Percentiles rank a stretch among this genome's conserved stretches.
Conservation (phyloP, 2,797 vertebrate species). For the Lithobates pipiens region DNA sequence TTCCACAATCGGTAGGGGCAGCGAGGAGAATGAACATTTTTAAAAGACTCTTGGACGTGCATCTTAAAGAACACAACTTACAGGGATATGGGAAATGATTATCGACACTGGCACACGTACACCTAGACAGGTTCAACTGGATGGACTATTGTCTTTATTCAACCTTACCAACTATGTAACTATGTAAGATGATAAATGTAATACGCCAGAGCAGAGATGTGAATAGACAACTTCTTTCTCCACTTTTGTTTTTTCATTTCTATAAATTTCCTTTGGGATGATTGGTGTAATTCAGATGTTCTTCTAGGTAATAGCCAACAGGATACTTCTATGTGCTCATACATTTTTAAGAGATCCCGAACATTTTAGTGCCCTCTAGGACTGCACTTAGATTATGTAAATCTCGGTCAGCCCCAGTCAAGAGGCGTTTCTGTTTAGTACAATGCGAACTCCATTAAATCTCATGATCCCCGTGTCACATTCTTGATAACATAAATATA, state of each 20-base stretch:
- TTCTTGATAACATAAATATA: constrained; percentile 36
- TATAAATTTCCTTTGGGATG: constrained; percentile 22
- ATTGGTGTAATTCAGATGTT: constrained; percentile 14
- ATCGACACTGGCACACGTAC: too few species aligned
- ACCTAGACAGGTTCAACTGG: too few species aligned
- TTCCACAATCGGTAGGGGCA: too few species aligned
- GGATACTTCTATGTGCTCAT: constrained; percentile 22
- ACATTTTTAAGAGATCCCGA: constrained; percentile 44
- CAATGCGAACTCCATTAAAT: constrained; percentile 39
- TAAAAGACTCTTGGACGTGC: too few species aligned
- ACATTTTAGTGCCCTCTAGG: constrained; percentile 45
- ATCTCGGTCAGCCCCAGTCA: constrained; percentile 31
- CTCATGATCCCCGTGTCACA: constrained; percentile 2
- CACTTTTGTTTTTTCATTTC: not conserved
- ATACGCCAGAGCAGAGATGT: not conserved
- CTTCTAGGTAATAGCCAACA: constrained; percentile 18
- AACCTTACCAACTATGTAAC: too few species aligned
- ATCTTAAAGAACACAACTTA: too few species aligned
- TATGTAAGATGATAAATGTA: not conserved
- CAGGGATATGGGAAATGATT: too few species aligned
- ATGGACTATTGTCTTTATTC: too few species aligned
- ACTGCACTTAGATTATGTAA: constrained; percentile 44
- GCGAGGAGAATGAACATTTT: too few species aligned
- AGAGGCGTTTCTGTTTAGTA: constrained; percentile 24
- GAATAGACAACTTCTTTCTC: not conserved